Evolutionary conservation across 92 coral and sea anemone species (phyloP).

Genomic region (Metridium senile): DNA sequence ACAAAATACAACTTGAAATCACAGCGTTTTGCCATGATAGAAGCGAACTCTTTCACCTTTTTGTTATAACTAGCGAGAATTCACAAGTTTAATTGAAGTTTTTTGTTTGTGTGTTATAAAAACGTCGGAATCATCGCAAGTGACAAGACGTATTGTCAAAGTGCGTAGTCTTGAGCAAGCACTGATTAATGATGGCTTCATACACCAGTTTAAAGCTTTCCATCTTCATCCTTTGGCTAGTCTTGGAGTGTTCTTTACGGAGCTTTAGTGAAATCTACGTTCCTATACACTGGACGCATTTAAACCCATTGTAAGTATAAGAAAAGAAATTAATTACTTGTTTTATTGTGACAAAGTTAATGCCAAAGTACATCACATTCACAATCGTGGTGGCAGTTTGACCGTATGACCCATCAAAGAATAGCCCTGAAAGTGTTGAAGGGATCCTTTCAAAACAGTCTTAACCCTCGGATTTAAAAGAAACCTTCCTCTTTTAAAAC

Average conservation of each 20-base stretch:
- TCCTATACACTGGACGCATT: constrained; percentile 50
- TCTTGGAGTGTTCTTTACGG: constrained; percentile 15
- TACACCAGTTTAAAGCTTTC: constrained; percentile 7
- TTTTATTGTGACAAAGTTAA: constrained; percentile 9
- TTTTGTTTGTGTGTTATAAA: constrained; percentile 12
- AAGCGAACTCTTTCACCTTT: constrained; percentile 8
- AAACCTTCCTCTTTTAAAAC: neutral
- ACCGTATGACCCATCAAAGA: constrained; percentile 30
- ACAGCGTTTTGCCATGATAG: neutral
- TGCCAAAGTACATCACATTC: constrained; percentile 5
- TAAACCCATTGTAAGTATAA: constrained; percentile 54
- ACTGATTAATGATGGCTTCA: constrained; percentile 2
- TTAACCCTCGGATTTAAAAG: constrained; percentile 13
- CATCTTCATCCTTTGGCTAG: neutral
- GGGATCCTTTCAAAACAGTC: constrained; percentile 21
- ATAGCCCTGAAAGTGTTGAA: constrained; percentile 29
- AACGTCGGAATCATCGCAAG: neutral
- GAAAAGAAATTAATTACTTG: neutral
- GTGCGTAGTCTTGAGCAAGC: neutral
- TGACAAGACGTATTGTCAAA: neutral
- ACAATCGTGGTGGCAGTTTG: constrained; percentile 11
- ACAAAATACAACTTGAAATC: constrained; percentile 13
- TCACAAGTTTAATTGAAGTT: constrained; percentile 20
- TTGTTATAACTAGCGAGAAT: neutral
- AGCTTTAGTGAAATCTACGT: constrained; percentile 39